A percentile compares a stretch with the other conserved stretches of the same genome.
These are phyloP conservation scores for Chironomus striatipennis DNA, from an alignment of 1,140 invertebrate species.

Conservation along the genomic window DNA sequence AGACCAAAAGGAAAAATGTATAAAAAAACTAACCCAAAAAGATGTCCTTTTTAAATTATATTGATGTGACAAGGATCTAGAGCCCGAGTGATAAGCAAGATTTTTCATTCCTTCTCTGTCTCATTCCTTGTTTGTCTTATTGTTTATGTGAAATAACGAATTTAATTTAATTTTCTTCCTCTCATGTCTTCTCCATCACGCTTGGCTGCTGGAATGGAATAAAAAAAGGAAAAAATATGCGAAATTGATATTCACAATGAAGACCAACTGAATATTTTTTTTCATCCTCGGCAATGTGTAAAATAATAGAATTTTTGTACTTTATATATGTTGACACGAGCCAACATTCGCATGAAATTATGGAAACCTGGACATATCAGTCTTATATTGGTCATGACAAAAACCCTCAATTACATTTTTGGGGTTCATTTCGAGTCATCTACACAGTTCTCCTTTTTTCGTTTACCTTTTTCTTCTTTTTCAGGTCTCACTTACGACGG, in stretches of 20 bases:
- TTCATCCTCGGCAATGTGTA: no score
- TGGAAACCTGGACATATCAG: no score
- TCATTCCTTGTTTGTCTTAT: neutral
- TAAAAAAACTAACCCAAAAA: neutral
- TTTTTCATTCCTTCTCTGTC: neutral
- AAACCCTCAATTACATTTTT: neutral
- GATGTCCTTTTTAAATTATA: constrained; percentile 3
- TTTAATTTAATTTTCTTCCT: constrained; percentile 17
- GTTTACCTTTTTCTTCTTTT: no score
- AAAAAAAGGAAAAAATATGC: neutral
- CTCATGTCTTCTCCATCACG: neutral
- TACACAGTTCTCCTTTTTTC: no score
- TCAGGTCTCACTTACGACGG: no score
- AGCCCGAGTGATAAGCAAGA: constrained; percentile 4
- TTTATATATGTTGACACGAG: no score
- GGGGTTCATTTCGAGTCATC: neutral
- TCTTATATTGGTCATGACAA: neutral
- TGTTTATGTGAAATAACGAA: constrained; percentile 16
- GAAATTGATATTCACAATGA: constrained; percentile 21
- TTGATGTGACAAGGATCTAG: neutral
- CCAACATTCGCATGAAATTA: no score
- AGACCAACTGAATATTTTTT: neutral
- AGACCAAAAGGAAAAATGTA: neutral
- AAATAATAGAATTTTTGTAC: no score
- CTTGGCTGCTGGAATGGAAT: neutral